A percentile compares a stretch with the other conserved stretches of the same genome.
Evolutionary conservation across 2,113 vertebrate genomes (phyloP).

Genomic region (Callospermophilus lateralis): DNA sequence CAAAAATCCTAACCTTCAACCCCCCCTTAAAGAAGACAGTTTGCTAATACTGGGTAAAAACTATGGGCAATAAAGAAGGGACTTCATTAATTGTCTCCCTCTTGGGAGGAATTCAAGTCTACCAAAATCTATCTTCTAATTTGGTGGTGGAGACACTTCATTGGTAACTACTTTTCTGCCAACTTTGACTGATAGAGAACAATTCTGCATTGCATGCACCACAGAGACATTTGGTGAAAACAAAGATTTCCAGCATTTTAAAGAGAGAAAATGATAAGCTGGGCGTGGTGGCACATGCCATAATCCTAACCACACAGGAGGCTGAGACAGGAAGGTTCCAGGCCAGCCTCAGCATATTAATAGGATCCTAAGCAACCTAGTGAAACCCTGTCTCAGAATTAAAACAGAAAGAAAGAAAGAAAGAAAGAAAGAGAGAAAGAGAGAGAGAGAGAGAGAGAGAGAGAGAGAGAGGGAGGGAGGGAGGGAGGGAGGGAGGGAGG

Average conservation of each 20-base stretch:
- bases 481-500: too few relatives aligned
- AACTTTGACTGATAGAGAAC: background rate
- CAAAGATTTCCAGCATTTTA: background rate
- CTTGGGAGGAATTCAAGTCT: background rate
- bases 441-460: too few relatives aligned
- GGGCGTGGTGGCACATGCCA: too few relatives aligned
- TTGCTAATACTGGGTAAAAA: background rate
- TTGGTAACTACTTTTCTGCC: background rate
- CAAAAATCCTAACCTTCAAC: background rate
- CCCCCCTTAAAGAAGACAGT: background rate
- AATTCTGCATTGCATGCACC: background rate
- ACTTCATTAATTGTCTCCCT: background rate
- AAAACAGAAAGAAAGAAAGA: too few relatives aligned
- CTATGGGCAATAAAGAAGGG: background rate
- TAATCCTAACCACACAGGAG: too few relatives aligned
- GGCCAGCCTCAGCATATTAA: too few relatives aligned
- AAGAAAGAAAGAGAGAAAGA: too few relatives aligned
- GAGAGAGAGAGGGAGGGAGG: too few relatives aligned
- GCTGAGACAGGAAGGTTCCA: too few relatives aligned
- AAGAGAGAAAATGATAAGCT: background rate
- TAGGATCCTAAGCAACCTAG: too few relatives aligned
- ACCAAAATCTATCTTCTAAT: background rate
- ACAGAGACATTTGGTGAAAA: background rate
- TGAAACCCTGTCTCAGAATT: too few relatives aligned
- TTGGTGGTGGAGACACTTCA: background rate